A percentile compares a stretch with the other conserved stretches of the same genome.
Evolutionary conservation across 2,113 vertebrate genomes (phyloP).

Genomic region (Archilochus colubris): DNA sequence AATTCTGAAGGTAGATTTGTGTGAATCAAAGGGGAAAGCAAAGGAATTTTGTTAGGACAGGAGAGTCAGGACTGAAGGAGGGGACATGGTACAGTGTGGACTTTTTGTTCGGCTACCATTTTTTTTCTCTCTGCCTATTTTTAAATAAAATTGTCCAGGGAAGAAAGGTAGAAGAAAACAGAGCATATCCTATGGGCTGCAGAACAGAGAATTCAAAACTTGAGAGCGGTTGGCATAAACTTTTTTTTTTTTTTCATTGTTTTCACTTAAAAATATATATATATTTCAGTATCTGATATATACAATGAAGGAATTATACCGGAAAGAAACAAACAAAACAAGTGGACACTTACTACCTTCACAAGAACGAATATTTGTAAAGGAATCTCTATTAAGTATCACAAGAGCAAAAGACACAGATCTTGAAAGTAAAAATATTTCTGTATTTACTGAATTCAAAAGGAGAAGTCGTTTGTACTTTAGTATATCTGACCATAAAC

Average conservation of each 20-base stretch:
- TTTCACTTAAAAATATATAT: background rate
- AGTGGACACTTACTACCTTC: background rate
- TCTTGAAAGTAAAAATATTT: background rate
- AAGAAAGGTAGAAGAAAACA: slow-evolving; percentile 28
- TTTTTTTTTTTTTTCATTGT: slow-evolving; percentile 1
- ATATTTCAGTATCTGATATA: background rate
- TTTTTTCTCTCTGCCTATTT: background rate
- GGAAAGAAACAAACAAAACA: slow-evolving; percentile 18
- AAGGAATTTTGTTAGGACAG: slow-evolving; percentile 63
- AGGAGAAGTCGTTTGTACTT: background rate
- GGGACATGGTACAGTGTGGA: background rate
- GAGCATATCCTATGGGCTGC: background rate
- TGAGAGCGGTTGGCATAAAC: background rate
- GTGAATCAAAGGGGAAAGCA: slow-evolving; percentile 67
- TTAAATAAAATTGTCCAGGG: slow-evolving; percentile 16
- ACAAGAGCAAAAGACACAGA: background rate
- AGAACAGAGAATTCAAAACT: slow-evolving; percentile 1
- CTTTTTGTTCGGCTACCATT: background rate
- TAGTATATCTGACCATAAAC: background rate
- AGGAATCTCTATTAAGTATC: background rate
- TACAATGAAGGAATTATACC: background rate
- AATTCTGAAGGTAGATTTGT: slow-evolving; percentile 71
- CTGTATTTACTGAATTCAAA: background rate
- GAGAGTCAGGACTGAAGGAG: slow-evolving; percentile 35
- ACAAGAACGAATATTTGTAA: background rate